Conservation (phyloP, 2,113 vertebrate genomes). For the Phrynosoma blainvillii region DNA sequence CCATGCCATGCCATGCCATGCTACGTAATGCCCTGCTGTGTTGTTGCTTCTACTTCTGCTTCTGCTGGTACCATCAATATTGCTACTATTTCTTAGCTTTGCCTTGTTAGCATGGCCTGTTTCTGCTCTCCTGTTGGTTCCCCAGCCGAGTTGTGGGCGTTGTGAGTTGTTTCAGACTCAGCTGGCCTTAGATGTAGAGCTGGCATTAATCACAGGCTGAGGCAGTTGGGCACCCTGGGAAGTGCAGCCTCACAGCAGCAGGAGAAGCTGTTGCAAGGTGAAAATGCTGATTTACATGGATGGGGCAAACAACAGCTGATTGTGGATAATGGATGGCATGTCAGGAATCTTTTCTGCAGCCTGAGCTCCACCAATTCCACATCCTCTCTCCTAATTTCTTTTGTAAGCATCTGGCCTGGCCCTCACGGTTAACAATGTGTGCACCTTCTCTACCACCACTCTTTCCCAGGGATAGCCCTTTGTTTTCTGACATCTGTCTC, state of each 20-base stretch:
- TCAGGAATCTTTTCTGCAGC: conserved; percentile 17
- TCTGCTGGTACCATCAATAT: too few relatives aligned
- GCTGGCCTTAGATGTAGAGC: background rate
- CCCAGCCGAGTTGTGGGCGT: background rate
- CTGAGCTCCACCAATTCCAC: background rate
- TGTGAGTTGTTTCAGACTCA: background rate
- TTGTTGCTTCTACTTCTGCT: background rate
- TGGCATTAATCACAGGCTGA: conserved; percentile 24
- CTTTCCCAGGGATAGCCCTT: background rate
- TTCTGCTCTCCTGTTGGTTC: background rate
- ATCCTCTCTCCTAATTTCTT: background rate
- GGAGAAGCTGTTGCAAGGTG: background rate
- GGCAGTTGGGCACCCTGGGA: conserved; percentile 13
- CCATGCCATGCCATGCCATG: too few relatives aligned
- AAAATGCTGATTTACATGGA: conserved; percentile 6
- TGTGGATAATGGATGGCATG: accelerated
- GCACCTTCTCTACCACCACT: background rate
- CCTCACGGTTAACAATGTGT: background rate
- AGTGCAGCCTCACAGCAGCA: background rate
- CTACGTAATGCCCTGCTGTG: too few relatives aligned
- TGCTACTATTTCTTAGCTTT: background rate
- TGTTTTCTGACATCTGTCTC: background rate
- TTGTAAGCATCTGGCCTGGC: background rate
- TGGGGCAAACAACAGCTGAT: background rate
- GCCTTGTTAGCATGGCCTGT: background rate